Percentiles rank a stretch among this genome's conserved stretches.
These are phyloP conservation scores for Drosophila erecta DNA, from an alignment of 1,140 invertebrate species.

Conservation along the genomic window DNA sequence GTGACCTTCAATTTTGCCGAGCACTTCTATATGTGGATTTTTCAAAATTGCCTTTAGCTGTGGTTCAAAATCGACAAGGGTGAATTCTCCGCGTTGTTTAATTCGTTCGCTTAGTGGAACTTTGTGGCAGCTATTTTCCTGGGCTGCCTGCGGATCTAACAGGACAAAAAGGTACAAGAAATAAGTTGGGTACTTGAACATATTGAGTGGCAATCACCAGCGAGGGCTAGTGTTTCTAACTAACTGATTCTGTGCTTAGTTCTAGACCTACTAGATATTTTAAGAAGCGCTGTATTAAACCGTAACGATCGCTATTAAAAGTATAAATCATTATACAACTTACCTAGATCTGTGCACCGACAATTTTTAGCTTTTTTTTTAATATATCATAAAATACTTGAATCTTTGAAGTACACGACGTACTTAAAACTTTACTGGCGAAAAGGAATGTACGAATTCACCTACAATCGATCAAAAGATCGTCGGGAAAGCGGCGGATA, in stretches of 20 bases:
- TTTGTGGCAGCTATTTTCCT: not conserved
- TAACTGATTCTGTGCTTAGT: not conserved
- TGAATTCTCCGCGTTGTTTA: not conserved
- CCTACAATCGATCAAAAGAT: slow-evolving; percentile 69
- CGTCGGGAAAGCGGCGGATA: slow-evolving; percentile 23
- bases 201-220: not conserved
- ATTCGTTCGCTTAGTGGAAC: not conserved
- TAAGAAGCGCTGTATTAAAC: not conserved
- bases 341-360: too few relatives aligned
- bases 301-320: not conserved
- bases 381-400: too few relatives aligned
- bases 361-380: too few relatives aligned
- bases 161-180: not conserved
- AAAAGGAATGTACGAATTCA: slow-evolving; percentile 31
- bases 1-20: not conserved
- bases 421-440: slow-evolving; percentile 42
- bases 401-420: not conserved
- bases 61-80: not conserved
- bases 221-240: not conserved
- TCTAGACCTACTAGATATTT: not conserved
- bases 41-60: not conserved
- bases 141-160: not conserved
- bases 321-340: too few relatives aligned
- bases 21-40: not conserved
- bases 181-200: not conserved